phyloP scores from a whole-genome alignment of 2,888 invertebrate species.

The Lepidochrysops patricia region DNA sequence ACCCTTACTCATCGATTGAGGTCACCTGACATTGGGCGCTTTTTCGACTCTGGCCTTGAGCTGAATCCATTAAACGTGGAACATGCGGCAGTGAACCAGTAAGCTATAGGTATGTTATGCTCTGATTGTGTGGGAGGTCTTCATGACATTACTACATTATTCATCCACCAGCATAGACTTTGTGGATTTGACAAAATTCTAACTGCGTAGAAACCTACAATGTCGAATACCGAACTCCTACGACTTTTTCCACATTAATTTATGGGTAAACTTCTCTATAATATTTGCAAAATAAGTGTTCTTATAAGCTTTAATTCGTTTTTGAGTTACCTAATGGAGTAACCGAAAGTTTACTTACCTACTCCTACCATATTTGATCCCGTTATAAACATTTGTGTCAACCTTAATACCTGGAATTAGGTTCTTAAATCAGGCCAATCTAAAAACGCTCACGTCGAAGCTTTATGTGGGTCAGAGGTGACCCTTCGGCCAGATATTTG shows the following conservation, averaged over 20 bases:
- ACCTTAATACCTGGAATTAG: background rate
- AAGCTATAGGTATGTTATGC: slow-evolving; percentile 3
- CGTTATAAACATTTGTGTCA: no score
- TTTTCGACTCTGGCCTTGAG: slow-evolving; percentile 9
- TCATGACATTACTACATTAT: background rate
- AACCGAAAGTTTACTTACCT: no score
- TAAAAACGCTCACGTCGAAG: background rate
- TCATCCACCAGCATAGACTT: background rate
- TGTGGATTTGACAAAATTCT: background rate
- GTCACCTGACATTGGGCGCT: slow-evolving; percentile 11
- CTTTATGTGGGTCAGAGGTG: slow-evolving; percentile 10
- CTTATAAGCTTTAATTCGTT: no score
- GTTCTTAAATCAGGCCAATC: background rate
- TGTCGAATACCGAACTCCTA: no score
- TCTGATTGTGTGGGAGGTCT: background rate
- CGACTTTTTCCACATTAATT: no score
- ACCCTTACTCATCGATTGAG: slow-evolving; percentile 13
- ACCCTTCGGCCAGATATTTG: slow-evolving; percentile 6
- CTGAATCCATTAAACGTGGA: slow-evolving; percentile 7
- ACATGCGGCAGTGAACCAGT: background rate
- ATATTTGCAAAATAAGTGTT: no score
- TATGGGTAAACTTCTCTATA: no score
- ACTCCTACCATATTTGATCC: no score
- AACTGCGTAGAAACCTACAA: no score
- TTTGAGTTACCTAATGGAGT: background rate